phyloP scores from a whole-genome alignment of 2,888 invertebrate genomes.

The Chloroclystis v-ata region DNA sequence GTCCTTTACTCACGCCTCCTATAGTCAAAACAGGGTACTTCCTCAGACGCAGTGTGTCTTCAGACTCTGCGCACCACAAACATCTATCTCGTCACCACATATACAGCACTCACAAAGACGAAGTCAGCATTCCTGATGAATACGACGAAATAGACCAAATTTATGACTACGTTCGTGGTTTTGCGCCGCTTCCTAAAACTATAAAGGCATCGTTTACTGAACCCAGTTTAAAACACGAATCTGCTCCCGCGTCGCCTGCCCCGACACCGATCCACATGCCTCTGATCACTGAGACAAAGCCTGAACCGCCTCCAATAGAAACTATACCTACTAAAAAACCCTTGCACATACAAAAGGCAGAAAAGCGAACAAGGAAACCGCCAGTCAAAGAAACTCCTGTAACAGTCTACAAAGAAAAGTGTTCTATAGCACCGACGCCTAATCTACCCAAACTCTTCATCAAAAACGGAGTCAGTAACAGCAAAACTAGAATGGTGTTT shows the following conservation, averaged over 20 bases:
- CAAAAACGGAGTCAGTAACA: constrained; percentile 83
- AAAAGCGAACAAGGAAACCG: constrained; percentile 86
- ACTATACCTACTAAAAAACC: constrained; percentile 92
- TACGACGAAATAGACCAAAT: constrained; percentile 98
- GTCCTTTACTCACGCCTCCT: constrained; percentile 63
- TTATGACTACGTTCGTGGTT: constrained; percentile 95
- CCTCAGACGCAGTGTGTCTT: constrained; percentile 86
- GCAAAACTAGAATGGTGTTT: constrained; percentile 80
- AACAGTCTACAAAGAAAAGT: constrained; percentile 78
- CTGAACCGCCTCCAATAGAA: constrained; percentile 94
- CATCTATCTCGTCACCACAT: constrained; percentile 71
- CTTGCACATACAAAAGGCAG: constrained; percentile 76
- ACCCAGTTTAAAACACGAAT: constrained; percentile 66
- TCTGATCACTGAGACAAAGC: constrained; percentile 80
- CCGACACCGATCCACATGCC: constrained; percentile 77
- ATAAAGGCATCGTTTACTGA: constrained; percentile 82
- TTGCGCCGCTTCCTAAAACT: constrained; percentile 92
- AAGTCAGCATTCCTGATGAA: constrained; percentile 85
- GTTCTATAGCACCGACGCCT: constrained; percentile 70
- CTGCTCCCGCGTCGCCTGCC: constrained; percentile 76
- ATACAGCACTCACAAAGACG: constrained; percentile 80
- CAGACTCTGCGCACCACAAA: constrained; percentile 82
- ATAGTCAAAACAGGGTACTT: constrained; percentile 82
- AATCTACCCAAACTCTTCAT: constrained; percentile 87
- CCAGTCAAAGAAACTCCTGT: constrained; percentile 76